A percentile compares a stretch with the other conserved stretches of the same genome.
phyloP scores from a whole-genome alignment of 2,113 vertebrate genomes.

The Lepus europaeus region DNA sequence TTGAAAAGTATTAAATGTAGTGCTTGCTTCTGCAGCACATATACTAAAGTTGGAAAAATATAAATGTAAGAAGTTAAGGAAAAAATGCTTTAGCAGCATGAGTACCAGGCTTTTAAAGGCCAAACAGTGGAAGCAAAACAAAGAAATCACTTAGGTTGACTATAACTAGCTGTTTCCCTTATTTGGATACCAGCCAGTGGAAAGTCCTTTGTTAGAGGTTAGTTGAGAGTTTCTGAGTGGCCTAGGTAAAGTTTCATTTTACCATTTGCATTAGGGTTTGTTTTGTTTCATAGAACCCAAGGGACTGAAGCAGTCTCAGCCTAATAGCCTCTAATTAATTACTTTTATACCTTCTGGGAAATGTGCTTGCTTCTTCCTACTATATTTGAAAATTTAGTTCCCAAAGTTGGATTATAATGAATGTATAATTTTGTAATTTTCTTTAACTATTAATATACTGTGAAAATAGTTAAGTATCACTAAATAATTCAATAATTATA shows the following conservation, averaged over 20 bases:
- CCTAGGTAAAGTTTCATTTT: background rate
- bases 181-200: background rate
- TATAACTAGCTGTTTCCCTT: background rate
- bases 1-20: background rate
- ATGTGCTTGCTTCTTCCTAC: background rate
- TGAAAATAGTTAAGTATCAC: background rate
- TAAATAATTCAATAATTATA: background rate
- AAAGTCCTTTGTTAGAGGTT: background rate
- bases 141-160: background rate
- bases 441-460: background rate
- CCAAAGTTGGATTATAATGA: background rate
- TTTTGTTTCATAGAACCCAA: background rate
- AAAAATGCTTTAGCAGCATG: background rate
- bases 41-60: too few species aligned
- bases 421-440: background rate
- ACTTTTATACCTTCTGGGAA: background rate
- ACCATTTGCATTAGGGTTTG: background rate
- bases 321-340: background rate
- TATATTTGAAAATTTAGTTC: background rate
- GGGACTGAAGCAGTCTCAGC: background rate
- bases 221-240: background rate
- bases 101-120: background rate
- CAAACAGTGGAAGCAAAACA: background rate
- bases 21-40: too few species aligned
- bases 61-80: background rate